Percentiles rank a stretch among this genome's conserved stretches.
Evolutionary conservation across 2,888 invertebrate species (phyloP).

Genomic region (Diarsia dahlii): DNA sequence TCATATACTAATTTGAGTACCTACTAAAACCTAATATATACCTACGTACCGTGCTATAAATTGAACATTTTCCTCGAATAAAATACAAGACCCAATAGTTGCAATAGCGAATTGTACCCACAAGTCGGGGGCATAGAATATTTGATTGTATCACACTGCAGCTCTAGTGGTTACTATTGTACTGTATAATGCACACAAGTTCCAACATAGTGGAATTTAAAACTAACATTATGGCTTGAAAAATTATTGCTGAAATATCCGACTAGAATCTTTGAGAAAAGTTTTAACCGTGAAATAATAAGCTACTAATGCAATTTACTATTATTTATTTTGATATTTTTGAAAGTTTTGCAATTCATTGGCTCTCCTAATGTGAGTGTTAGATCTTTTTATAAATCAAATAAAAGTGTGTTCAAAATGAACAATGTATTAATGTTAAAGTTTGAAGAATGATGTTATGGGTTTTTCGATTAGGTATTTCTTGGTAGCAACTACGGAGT

Average conservation of each 20-base stretch:
- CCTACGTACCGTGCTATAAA: neutral
- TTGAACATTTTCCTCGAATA: neutral
- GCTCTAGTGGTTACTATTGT: conserved; percentile 14
- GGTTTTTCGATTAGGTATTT: no score
- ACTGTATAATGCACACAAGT: conserved; percentile 16
- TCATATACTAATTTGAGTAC: neutral
- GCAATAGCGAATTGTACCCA: conserved; percentile 39
- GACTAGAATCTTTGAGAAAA: conserved; percentile 16
- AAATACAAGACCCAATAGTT: conserved; percentile 5
- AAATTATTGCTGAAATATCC: conserved; percentile 13
- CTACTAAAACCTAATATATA: neutral
- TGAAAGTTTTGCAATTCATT: neutral
- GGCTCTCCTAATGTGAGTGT: no score
- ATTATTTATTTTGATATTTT: neutral
- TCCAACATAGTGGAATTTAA: conserved; percentile 25
- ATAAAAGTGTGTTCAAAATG: neutral
- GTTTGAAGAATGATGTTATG: neutral
- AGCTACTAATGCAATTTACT: neutral
- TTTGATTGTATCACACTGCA: conserved; percentile 24
- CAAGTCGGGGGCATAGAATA: conserved; percentile 38
- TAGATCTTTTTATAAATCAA: no score
- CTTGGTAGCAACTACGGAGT: no score
- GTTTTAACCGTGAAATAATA: neutral
- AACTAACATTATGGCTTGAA: conserved; percentile 18
- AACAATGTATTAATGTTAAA: neutral